phyloP scores from a whole-genome alignment of 2,797 vertebrate species.

The Typhlichthys subterraneus region DNA sequence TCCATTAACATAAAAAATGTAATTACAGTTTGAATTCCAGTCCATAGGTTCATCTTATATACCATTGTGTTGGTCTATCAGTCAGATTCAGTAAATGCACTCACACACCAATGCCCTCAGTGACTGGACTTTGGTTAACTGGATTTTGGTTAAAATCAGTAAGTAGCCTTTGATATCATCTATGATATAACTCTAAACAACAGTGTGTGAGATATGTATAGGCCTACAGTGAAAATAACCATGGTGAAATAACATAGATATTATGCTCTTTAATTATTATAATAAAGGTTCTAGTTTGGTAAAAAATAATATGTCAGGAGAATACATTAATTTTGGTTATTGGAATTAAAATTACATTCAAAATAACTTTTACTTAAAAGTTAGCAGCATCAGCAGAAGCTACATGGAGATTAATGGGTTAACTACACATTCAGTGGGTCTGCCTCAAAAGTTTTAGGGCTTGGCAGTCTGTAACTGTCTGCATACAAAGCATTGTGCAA shows the following conservation, averaged over 20 bases:
- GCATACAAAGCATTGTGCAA: conserved; percentile 70
- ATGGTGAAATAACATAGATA: too few relatives aligned
- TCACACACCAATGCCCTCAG: conserved; percentile 10
- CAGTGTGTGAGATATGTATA: neutral
- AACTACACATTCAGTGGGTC: conserved; percentile 59
- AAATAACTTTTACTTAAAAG: neutral
- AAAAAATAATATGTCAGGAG: neutral
- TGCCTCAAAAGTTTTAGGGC: conserved; percentile 48
- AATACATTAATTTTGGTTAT: neutral
- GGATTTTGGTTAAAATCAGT: conserved; percentile 16
- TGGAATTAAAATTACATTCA: neutral
- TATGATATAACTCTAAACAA: conserved; percentile 5
- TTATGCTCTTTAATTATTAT: too few relatives aligned
- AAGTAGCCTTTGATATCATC: conserved; percentile 28
- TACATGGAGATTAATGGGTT: conserved; percentile 71
- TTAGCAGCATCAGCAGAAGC: neutral
- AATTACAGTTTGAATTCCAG: conserved; percentile 16
- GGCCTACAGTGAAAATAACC: neutral
- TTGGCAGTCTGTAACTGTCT: conserved; percentile 57
- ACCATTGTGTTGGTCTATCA: conserved; percentile 29
- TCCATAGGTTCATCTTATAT: conserved; percentile 64
- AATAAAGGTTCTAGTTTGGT: too few relatives aligned
- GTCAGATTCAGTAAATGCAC: conserved; percentile 51
- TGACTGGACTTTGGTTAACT: conserved; percentile 50
- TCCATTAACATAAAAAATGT: neutral